Evolutionary conservation across 2,797 vertebrate genomes (phyloP), one percentile per base, ranked within the genome.

Genomic region (Heliangelus exortis): DNA sequence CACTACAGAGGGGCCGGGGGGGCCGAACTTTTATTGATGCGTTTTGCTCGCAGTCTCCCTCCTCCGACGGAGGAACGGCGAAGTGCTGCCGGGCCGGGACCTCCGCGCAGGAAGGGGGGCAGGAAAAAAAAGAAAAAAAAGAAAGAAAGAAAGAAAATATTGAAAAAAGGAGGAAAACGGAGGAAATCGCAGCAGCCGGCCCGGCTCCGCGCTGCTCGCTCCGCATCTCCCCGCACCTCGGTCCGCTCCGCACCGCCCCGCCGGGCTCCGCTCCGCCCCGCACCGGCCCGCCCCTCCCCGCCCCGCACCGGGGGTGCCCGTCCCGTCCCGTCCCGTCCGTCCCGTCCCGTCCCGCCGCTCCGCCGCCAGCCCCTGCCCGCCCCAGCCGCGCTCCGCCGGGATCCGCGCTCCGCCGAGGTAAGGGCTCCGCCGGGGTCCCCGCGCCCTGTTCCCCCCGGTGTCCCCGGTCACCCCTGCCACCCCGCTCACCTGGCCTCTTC

Each of bases 41-140:
- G 33, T 54, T 63, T 25, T 63, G 48, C 94, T 97, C 97, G 97
- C 97, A 97, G 97, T 96, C 33, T 65, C 61, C 85, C 96, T 98
- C 98, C 98, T 97, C 97, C 97, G 95, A 94, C 93, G 95, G 73
- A 63, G 81, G 55, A 97, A 96, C 94, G 96, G 97, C 92, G 97
- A 96, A 98, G 98, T 97, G 98, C 98, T 96, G 96, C 98, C 92
- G 96, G 97, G 90, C 97, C 89, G 96, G 51, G 12, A 15, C 23
- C 33, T 10, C 28, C 51, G 28, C 15, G 15, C 16, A 26, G 15
- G 16, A 28, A 43, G 7, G 12, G 17, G 28, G 51, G 26, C 28
- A 26, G 25, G 26, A 26, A 41, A 9, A 13, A 14, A 29, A 54
- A 43, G 39, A 59, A 29, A n/a, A 31, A 15, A 5, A 68, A 33